These are phyloP conservation scores for Cosmorhoe ocellata DNA, from an alignment of 2,888 invertebrate species.

Conservation along the genomic window DNA sequence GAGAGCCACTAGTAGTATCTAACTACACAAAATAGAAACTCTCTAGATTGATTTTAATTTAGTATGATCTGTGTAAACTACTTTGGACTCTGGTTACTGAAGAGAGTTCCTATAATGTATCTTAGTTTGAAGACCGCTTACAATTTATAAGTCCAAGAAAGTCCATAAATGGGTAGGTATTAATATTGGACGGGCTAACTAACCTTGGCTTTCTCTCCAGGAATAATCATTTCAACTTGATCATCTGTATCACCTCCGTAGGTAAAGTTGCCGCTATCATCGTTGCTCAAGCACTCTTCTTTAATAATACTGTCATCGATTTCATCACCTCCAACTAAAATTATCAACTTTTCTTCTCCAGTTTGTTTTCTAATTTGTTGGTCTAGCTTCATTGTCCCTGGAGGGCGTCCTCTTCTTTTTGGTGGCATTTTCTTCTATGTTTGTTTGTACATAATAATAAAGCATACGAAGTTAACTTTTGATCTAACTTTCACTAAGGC, in stretches of 20 bases:
- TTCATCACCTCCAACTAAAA: constrained; percentile 16
- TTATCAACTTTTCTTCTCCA: constrained; percentile 12
- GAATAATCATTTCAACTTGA: constrained; percentile 7
- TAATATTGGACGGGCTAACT: no score
- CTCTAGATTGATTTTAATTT: no score
- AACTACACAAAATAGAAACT: no score
- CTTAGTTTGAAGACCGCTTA: no score
- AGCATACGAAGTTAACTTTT: constrained; percentile 43
- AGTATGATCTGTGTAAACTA: no score
- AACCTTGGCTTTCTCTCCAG: constrained; percentile 19
- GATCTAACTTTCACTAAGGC: constrained; percentile 79
- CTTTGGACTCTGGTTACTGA: no score
- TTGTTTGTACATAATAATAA: constrained; percentile 15
- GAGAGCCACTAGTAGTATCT: no score
- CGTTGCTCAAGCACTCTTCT: constrained; percentile 17
- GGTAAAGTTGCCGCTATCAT: constrained; percentile 22
- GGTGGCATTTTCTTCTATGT: constrained; percentile 57
- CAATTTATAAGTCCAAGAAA: no score
- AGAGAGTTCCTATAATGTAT: no score
- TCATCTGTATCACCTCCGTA: constrained; percentile 23
- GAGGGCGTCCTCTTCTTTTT: constrained; percentile 56
- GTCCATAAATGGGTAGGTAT: no score
- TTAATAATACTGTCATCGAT: constrained; percentile 13
- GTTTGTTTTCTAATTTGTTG: constrained; percentile 29
- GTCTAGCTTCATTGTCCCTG: constrained; percentile 50